Evolutionary conservation across 2,797 vertebrate genomes (phyloP), one percentile per base, ranked within the genome.

Genomic region (Enteromius fasciolatus): DNA sequence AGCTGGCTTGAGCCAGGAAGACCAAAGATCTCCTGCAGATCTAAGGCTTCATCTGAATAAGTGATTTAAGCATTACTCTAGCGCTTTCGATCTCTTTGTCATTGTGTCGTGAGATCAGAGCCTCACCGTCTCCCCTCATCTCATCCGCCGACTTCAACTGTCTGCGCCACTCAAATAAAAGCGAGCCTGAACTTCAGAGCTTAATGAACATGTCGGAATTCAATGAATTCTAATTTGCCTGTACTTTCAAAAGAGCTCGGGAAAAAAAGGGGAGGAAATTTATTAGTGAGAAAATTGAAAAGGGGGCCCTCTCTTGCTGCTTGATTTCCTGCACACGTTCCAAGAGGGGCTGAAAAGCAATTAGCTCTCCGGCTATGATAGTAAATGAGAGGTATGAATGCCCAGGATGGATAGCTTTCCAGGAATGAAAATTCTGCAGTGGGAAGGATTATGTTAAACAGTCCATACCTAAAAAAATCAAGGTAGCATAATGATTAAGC

Each of bases 141-240:
- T 85, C 80, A 41, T 68, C 75, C 2, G 17, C 61, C 18, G 44
- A 70, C 78, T 85, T 76, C 73, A 70, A 70, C 75, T 67, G 59
- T 41, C 59, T 28, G 48, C 20, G 63, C 66, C 83, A 73, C 76
- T 75, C 57, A 36, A 85, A 76, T 52, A 76, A 82, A 78, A 78
- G 73, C 52, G 4, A 1, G 39, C 25, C 66, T 91, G 90, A 91
- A 92, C 91, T 93, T 90, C 89, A 91, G 87, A 91, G 88, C 82
- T 89, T 93, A 92, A 93, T 93, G 91, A 93, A 93, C 92, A 90
- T 70, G 87, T 90, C 87, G 90, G 88, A 91, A 93, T 92, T 90
- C 92, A 94, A 93, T 93, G 90, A 91, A 92, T 94, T 93, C 91
- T 93, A 93, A 94, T 93, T 93, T 94, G 90, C 89, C 77, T 83